Conservation (phyloP, 1,140 invertebrate species). For the Drosophila aff. region DNA sequence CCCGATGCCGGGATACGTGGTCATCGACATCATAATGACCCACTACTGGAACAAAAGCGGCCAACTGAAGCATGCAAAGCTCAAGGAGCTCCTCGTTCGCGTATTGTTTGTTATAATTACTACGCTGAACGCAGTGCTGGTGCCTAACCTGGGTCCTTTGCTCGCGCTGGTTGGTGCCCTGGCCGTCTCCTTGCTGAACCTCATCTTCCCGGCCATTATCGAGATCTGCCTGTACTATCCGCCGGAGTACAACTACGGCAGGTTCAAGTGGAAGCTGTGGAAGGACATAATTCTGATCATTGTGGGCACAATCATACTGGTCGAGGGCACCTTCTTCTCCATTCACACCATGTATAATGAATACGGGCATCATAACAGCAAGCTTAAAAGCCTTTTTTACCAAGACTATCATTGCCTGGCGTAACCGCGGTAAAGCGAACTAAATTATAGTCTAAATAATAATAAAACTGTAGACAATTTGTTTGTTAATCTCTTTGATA, state of each 20-base stretch:
- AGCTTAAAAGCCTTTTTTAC: no score
- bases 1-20: slow-evolving; percentile 54
- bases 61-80: slow-evolving; percentile 3
- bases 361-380: background rate
- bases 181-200: slow-evolving; percentile 54
- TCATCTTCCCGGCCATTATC: slow-evolving; percentile 50
- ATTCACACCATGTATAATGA: slow-evolving; percentile 14
- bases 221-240: slow-evolving; percentile 48
- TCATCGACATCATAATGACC: slow-evolving; percentile 45
- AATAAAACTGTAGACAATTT: no score
- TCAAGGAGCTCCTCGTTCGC: slow-evolving; percentile 29
- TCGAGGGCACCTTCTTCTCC: slow-evolving; percentile 24
- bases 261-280: slow-evolving; percentile 36
- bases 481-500: no score
- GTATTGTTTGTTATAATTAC: background rate
- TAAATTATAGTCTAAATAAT: background rate
- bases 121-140: slow-evolving; percentile 40
- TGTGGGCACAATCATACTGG: slow-evolving; percentile 25
- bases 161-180: slow-evolving; percentile 50
- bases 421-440: no score
- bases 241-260: slow-evolving; percentile 41
- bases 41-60: slow-evolving; percentile 20
- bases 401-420: background rate
- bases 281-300: slow-evolving; percentile 42
- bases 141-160: slow-evolving; percentile 55